A percentile compares a stretch with the other conserved stretches of the same genome.
Evolutionary conservation across 1,140 invertebrate species (phyloP).

Genomic region (Nylanderia fulva): DNA sequence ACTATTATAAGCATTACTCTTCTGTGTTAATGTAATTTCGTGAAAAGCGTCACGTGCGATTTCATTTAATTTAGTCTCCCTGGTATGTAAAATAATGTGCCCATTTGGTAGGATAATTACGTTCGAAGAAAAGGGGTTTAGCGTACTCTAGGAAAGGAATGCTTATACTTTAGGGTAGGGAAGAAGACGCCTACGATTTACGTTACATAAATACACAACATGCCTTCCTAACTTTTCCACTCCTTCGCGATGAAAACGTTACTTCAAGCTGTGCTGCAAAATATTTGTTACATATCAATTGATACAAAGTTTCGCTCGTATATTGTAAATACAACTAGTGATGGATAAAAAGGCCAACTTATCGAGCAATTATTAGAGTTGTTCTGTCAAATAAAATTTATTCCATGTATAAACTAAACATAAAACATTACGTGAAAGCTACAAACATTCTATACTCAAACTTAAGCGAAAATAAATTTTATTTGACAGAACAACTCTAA

Average conservation of each 20-base stretch:
- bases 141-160: constrained; percentile 52
- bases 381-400: too few species aligned
- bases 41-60: constrained; percentile 25
- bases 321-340: too few species aligned
- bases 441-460: too few species aligned
- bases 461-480: too few species aligned
- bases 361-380: too few species aligned
- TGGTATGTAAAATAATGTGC: constrained; percentile 69
- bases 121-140: constrained; percentile 69
- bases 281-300: background rate
- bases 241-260: constrained; percentile 31
- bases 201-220: constrained; percentile 67
- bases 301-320: too few species aligned
- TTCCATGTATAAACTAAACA: too few species aligned
- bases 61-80: constrained; percentile 66
- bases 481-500: too few species aligned
- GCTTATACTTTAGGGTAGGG: constrained; percentile 32
- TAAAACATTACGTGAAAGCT: too few species aligned
- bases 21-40: constrained; percentile 54
- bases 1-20: constrained; percentile 15
- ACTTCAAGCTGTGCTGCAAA: background rate
- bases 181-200: constrained; percentile 63
- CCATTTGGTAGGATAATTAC: constrained; percentile 74
- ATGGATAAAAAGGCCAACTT: too few species aligned
- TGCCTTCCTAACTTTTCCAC: constrained; percentile 41